Evolutionary conservation across 2,888 invertebrate species (phyloP), one percentile per base, ranked within the genome.

Genomic region (Stenodema calcarata): DNA sequence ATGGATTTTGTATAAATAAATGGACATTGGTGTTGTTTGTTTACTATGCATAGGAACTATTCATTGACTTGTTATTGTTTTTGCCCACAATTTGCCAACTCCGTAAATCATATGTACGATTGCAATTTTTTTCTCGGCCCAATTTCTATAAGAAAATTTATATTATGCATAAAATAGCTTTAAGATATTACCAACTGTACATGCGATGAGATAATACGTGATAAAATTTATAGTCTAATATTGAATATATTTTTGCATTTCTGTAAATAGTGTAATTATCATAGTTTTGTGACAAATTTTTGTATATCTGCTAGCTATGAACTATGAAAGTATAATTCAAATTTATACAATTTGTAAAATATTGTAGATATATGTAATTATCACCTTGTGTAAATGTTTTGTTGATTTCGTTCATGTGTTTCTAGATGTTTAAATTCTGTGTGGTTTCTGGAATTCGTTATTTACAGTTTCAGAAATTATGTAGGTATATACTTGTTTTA

Each of bases 161-260:
- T 62, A 62, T 18, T 62, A 62, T 62, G 27, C 62, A 62, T 62
- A 9, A 4, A 62, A 62, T 62, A 62, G 62, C 62, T 62, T 62
- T 23, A 73, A 30, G 73, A 16, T 30, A 28, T 69, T 11, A 73
- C 16, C 41, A 73, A 73, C 41, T 41, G 27, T 30, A 41, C 18
- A 35, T 35, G 73, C 73, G 73, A 73, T 73, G 73, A 73, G 73
- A 41, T 73, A 16, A 35, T 35, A n/a, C 73, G 73, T 73, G 73
- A 73, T 73, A 73, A 41, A 73, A 62, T 62, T 73, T 73, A 35
- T 73, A 73, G 73, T 73, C 41, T 73, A 73, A 73, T 73, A 73
- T 73, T 73, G 30, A 16, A 73, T 73, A 73, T 73, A 73, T 73
- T 73, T 73, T 73, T 73, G 35, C 73, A 73, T 73, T 73, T 73